Percentiles rank a stretch among this genome's conserved stretches.
Conservation (phyloP, 92 coral and sea anemone species). For the Phenganax stokvisi region DNA sequence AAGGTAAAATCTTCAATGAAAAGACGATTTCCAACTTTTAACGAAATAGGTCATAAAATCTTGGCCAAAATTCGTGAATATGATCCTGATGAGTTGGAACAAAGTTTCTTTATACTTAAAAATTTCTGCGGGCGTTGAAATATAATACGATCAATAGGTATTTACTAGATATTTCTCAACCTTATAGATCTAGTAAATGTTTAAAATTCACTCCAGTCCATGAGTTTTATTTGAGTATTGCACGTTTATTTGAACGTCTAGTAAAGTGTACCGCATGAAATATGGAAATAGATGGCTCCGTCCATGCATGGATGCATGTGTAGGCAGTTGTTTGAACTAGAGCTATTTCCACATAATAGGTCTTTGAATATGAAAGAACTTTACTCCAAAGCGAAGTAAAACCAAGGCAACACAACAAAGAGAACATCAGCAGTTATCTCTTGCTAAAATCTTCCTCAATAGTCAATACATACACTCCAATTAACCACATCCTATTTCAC, state of each 20-base stretch:
- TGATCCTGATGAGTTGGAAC: background rate
- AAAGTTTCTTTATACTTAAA: background rate
- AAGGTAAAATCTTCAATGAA: too few species aligned
- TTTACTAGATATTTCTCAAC: background rate
- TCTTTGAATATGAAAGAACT: background rate
- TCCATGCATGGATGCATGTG: background rate
- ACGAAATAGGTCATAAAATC: too few species aligned
- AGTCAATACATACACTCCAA: too few species aligned
- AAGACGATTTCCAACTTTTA: too few species aligned
- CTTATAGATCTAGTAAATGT: background rate
- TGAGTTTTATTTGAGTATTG: background rate
- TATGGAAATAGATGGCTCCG: too few species aligned
- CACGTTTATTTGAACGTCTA: too few species aligned
- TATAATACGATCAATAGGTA: background rate
- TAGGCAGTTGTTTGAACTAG: background rate
- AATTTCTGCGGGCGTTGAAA: background rate
- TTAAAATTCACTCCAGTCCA: background rate
- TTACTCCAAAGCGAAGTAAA: background rate
- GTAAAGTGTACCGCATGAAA: too few species aligned
- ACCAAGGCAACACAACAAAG: constrained; percentile 7
- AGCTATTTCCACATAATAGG: background rate
- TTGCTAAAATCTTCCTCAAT: too few species aligned
- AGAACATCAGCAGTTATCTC: background rate
- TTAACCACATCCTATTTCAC: too few species aligned
- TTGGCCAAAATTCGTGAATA: too few species aligned